Evolutionary conservation across 2,888 invertebrate genomes (phyloP).

Genomic region (Diadegma fenestrale): DNA sequence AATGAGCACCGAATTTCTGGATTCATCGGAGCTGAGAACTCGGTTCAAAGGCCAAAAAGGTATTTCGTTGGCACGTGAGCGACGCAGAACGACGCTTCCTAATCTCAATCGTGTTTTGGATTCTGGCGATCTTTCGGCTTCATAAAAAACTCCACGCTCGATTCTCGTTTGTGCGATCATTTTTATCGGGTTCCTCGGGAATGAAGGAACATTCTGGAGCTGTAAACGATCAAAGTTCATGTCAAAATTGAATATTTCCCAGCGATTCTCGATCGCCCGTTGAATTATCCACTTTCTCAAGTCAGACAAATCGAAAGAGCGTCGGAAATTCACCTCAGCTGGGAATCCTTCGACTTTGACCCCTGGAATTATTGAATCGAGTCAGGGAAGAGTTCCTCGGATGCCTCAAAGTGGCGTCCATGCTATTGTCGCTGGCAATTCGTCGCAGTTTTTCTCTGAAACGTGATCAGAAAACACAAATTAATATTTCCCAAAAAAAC

Average conservation of each 20-base stretch:
- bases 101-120: not conserved
- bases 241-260: not conserved
- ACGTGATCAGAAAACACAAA: conserved; percentile 7
- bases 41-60: conserved; percentile 21
- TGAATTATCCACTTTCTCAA: too few species aligned
- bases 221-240: conserved; percentile 6
- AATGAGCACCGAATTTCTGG: conserved; percentile 16
- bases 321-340: conserved; percentile 67
- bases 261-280: not conserved
- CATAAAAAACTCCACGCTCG: conserved; percentile 12
- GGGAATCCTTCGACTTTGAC: conserved; percentile 58
- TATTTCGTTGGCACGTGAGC: conserved; percentile 52
- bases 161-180: conserved; percentile 35
- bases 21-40: conserved; percentile 26
- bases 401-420: conserved; percentile 66
- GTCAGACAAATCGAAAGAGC: not conserved
- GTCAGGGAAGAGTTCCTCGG: conserved; percentile 64
- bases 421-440: conserved; percentile 75
- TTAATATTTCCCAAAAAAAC: not conserved
- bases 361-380: conserved; percentile 63
- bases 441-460: conserved; percentile 75
- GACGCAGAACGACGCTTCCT: conserved; percentile 41
- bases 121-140: not conserved
- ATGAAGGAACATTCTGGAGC: not conserved
- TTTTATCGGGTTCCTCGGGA: conserved; percentile 1